These are phyloP conservation scores for Saimiri boliviensis DNA, from an alignment of 2,113 vertebrate species.

Conservation along the genomic window DNA sequence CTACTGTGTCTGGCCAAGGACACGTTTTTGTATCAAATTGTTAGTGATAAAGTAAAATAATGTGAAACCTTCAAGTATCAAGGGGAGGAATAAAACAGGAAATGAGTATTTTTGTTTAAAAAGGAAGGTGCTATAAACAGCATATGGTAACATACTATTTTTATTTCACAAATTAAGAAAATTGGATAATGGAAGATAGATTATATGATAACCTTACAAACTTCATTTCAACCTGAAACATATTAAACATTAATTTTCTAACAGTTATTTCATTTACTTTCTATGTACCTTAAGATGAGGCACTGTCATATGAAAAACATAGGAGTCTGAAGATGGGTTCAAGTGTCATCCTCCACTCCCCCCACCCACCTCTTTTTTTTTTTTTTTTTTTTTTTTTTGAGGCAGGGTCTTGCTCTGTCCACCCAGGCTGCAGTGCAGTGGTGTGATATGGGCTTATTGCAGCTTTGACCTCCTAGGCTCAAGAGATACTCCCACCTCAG, in stretches of 20 bases:
- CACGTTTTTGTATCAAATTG: not conserved
- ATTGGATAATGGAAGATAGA: not conserved
- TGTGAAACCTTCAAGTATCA: not conserved
- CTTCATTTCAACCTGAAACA: not conserved
- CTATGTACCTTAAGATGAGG: not conserved
- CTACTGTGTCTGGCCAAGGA: no score
- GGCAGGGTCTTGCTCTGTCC: not conserved
- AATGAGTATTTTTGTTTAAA: not conserved
- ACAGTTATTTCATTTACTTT: not conserved
- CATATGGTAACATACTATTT: not conserved
- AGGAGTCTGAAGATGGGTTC: not conserved
- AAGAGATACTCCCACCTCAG: not conserved
- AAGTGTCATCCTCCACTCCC: not conserved
- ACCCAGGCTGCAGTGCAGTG: not conserved
- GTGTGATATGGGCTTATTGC: not conserved
- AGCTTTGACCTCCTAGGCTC: not conserved
- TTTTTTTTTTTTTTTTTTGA: not conserved
- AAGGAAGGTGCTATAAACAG: not conserved
- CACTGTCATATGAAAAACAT: not conserved
- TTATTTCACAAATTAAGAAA: not conserved
- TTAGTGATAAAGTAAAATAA: not conserved
- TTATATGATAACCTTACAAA: conserved; percentile 11
- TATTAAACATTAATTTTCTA: not conserved
- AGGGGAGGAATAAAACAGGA: not conserved
- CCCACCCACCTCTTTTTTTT: no score